Base-by-base conservation (phyloP, 1,140 invertebrate species). In the Batillaria attramentaria region DNA sequence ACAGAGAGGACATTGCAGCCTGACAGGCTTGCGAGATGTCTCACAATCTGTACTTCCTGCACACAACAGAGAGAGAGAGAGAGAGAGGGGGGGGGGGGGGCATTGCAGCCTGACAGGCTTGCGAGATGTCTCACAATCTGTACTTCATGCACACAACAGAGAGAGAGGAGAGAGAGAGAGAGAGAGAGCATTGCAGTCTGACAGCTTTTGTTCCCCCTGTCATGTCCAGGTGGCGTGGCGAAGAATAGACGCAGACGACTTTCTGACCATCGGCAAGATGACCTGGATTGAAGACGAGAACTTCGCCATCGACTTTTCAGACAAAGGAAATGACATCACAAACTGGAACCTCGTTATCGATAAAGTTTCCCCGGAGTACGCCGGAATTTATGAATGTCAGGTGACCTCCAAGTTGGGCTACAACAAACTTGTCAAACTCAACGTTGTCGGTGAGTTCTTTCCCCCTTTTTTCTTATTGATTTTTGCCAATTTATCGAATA, bases 271-370 rank as follows among this genome's bases (percentile, higher is more conserved):
- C 41, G 84, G 84, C 10, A 80, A 72, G 24, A 80, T 81, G 66
- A 81, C 82, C 31, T 85, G 80, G 77, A 43, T 80, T 18, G 72
- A 43, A 31, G 81, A 85, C 73, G 68, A 72, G 33, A 78, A 79
- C 28, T 73, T 83, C 18, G 76, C 76, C 3, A 50, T 85, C 57
- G 81, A 83, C 20, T 80, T 79, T 50, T 94, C 70, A 28, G 73
- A 18, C 37, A 72, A 60, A 8, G 54, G 42, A 8, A 42, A 16
- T 0, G 70, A 78, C 18, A 42, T 80, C 37, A 79, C 72, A 57
- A 74, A 68, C 24, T 83, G 82, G 82, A 77, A 83, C 62, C 79
- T 83, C 5, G 50, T 81, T 42, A 81, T 83, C 33, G 69, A 80
- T 16, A 74, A 80, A 50, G 79, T 82, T 5, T 60, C 20, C 13